Percentiles rank a stretch among this genome's conserved stretches.
Evolutionary conservation across 2,797 vertebrate genomes (phyloP).

Genomic region (Malurus leucopterus): DNA sequence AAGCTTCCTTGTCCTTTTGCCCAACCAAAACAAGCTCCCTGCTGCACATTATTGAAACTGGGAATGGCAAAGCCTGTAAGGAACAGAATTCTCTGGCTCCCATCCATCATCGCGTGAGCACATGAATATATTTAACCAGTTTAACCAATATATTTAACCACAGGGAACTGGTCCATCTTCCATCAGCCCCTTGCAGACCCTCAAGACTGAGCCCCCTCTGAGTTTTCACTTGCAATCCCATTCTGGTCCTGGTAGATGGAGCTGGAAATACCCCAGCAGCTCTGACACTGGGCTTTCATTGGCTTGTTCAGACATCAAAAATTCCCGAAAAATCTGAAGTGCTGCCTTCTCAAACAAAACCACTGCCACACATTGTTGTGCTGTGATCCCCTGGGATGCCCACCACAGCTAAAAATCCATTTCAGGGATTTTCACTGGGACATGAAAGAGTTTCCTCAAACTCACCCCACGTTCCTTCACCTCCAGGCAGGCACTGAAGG

Average conservation of each 20-base stretch:
- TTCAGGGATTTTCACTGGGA: slow-evolving; percentile 2
- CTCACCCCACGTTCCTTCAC: not conserved
- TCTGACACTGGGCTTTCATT: not conserved
- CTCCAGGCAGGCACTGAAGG: not conserved
- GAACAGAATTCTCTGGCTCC: not conserved
- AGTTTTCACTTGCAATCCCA: not conserved
- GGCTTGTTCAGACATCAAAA: not conserved
- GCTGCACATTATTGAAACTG: not conserved
- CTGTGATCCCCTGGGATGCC: not conserved
- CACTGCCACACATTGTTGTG: not conserved
- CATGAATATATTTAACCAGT: not conserved
- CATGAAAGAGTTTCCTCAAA: slow-evolving; percentile 19
- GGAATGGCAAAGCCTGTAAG: not conserved
- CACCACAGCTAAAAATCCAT: not conserved
- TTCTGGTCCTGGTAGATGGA: not conserved
- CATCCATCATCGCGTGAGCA: not conserved
- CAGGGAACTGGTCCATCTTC: not conserved
- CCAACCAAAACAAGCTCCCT: not conserved
- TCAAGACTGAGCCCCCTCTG: not conserved
- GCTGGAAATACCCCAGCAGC: not conserved
- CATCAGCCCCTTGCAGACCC: not conserved
- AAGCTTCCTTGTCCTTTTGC: not conserved
- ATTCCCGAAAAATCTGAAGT: not conserved
- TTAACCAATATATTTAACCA: not conserved
- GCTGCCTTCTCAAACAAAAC: not conserved